Base-by-base conservation (phyloP, 1,140 invertebrate genomes). In the Penaeus vannamei region DNA sequence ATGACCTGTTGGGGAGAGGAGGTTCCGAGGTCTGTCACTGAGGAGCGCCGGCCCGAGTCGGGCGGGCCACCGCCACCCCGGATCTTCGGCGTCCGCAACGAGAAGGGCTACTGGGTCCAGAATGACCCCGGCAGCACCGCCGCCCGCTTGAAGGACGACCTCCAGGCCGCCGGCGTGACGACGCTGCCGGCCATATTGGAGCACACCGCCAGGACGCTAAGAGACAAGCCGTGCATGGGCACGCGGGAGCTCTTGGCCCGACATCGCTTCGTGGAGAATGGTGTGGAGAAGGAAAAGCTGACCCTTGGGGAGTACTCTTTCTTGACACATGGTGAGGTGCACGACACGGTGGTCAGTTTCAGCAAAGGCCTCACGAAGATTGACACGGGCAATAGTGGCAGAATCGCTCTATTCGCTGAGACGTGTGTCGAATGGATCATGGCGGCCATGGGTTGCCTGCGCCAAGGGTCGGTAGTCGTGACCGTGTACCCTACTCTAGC, bases 351-450 rank as follows among this genome's bases (percentile, higher is more conserved):
- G 12, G 91, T 91, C 23, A 92, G 93, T 83, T 92, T 94, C 81
- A 93, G 93, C 22, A 42, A 64, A 5, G 92, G 91, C 26, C 77
- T 92, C 12, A 23, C 66, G 14, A 83, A 61, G 26, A 85, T 94
- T 46, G 93, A 93, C 22, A 91, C 92, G 84, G 91, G 92, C 86
- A 92, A 92, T 0, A 91, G 92, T n/a, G 90, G 92, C 62, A 93
- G 93, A 59, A 90, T 94, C 19, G 91, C 93, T 14, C 92, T 94
- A n/a, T 94, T 93, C 92, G 92, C 93, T 22, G 94, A 94, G 87
- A 94, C 94, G 8, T 91, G 93, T 72, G 92, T 94, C 17, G 94
- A 94, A 88, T 94, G 94, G 94, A 93, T 94, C 91, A 92, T 94
- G n/a, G 91, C 92, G 22, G 93, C 93, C 2, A 92, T 94, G 84